Evolutionary conservation across 2,113 vertebrate genomes (phyloP).

Genomic region (Macaca nemestrina): DNA sequence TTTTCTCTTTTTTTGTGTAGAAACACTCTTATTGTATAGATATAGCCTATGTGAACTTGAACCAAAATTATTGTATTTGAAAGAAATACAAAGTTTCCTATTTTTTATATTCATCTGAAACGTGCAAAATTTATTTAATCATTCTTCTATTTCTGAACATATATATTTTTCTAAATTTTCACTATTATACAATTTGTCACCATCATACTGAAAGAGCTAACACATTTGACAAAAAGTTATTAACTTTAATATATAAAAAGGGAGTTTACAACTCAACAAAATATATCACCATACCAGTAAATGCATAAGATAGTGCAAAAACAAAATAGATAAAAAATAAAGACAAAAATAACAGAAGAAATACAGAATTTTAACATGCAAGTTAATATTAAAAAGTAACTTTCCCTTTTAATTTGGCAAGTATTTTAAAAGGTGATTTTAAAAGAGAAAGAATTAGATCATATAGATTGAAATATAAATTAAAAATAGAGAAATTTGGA

Average conservation of each 20-base stretch:
- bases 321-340: constrained; percentile 3
- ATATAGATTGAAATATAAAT: not conserved
- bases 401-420: not conserved
- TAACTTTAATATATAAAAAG: not conserved
- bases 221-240: not conserved
- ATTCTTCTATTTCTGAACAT: not conserved
- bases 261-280: not conserved
- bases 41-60: not conserved
- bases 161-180: not conserved
- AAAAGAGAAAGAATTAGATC: not conserved
- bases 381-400: not conserved
- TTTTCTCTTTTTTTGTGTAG: not conserved
- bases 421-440: not conserved
- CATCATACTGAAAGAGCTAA: not conserved
- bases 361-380: not conserved
- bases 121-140: not conserved
- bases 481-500: not conserved
- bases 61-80: not conserved
- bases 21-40: not conserved
- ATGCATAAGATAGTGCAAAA: not conserved
- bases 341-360: not conserved
- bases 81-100: not conserved
- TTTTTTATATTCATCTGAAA: constrained; percentile 1
- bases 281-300: not conserved
- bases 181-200: not conserved